Evolutionary conservation across 1,140 invertebrate species (phyloP).

Genomic region (Lepidostoma basale): DNA sequence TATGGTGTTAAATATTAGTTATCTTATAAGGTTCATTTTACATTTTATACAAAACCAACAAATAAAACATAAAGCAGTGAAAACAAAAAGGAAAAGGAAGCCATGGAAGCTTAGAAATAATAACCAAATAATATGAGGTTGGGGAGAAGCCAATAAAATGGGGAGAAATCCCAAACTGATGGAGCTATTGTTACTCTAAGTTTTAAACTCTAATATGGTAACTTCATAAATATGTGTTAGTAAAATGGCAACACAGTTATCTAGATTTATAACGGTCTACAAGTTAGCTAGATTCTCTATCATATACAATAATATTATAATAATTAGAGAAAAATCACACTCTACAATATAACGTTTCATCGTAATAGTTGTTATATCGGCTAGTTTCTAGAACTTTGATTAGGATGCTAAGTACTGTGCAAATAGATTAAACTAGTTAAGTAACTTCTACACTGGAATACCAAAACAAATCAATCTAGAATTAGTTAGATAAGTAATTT

Average conservation of each 20-base stretch:
- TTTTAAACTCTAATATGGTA: too few species aligned
- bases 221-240: too few species aligned
- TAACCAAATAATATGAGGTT: slow-evolving; percentile 10
- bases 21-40: slow-evolving; percentile 11
- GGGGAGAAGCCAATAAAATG: not conserved
- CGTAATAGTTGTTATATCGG: too few species aligned
- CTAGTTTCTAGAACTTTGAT: too few species aligned
- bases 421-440: not conserved
- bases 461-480: too few species aligned
- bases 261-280: too few species aligned
- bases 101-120: not conserved
- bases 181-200: not conserved
- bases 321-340: too few species aligned
- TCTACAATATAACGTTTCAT: too few species aligned
- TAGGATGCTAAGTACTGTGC: slow-evolving; percentile 20
- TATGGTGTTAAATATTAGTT: slow-evolving; percentile 17
- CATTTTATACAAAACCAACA: slow-evolving; percentile 22
- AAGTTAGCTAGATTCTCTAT: too few species aligned
- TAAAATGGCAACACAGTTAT: too few species aligned
- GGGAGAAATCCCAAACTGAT: not conserved
- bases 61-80: slow-evolving; percentile 10
- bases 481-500: slow-evolving; percentile 6
- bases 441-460: slow-evolving; percentile 7
- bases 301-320: too few species aligned
- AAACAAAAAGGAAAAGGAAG: slow-evolving; percentile 23